A percentile compares a stretch with the other conserved stretches of the same genome.
Evolutionary conservation across 2,888 invertebrate species (phyloP).

Genomic region (Leuctra nigra): DNA sequence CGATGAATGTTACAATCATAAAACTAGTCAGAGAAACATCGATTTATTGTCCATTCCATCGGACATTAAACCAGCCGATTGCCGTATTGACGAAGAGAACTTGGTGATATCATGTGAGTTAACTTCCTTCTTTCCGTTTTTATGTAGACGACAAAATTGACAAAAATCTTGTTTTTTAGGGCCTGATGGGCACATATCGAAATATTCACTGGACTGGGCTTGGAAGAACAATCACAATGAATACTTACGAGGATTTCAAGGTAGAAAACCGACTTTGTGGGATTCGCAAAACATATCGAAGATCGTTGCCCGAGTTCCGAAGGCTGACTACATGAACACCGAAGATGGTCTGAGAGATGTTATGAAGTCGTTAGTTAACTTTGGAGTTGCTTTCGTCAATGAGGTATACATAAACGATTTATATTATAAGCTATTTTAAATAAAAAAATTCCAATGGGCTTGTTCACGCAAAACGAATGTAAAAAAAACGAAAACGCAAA

Average conservation of each 20-base stretch:
- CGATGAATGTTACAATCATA: constrained; percentile 49
- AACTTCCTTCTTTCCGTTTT: no score
- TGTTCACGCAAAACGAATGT: no score
- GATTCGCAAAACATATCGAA: constrained; percentile 36
- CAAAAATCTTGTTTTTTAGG: constrained; percentile 43
- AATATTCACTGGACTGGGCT: constrained; percentile 46
- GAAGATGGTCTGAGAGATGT: constrained; percentile 42
- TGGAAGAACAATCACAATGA: constrained; percentile 35
- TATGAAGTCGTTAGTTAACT: constrained; percentile 47
- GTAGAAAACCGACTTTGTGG: constrained; percentile 43
- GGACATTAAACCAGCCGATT: constrained; percentile 39
- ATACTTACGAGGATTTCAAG: constrained; percentile 11
- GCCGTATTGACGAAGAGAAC: constrained; percentile 37
- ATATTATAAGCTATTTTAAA: no score
- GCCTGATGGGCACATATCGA: constrained; percentile 52
- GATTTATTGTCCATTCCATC: constrained; percentile 50
- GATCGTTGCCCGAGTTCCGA: constrained; percentile 21
- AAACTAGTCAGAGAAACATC: constrained; percentile 52
- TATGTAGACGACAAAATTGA: no score
- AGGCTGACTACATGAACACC: constrained; percentile 44
- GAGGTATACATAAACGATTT: no score
- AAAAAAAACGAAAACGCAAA: neutral
- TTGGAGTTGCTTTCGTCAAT: constrained; percentile 42
- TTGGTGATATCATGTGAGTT: constrained; percentile 50
- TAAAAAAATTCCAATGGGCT: no score